These are phyloP conservation scores for Neria commutata DNA, from an alignment of 2,888 invertebrate species.

Conservation along the genomic window DNA sequence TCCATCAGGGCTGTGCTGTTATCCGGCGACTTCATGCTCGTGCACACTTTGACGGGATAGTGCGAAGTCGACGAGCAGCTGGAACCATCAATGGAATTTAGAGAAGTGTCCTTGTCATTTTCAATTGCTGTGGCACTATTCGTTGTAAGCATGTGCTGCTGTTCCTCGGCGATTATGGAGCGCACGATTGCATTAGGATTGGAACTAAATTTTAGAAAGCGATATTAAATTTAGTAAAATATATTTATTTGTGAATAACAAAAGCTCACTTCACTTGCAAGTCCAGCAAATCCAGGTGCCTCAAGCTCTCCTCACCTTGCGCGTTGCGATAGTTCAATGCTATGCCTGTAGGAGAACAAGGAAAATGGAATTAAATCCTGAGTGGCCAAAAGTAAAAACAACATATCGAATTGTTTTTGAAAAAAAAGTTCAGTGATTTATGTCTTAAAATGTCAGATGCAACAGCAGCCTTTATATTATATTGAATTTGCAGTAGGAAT, in stretches of 20 bases:
- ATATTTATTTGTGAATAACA: background rate
- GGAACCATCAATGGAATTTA: background rate
- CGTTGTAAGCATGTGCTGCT: slow-evolving; percentile 28
- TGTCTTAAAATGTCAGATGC: no score
- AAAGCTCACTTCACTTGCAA: slow-evolving; percentile 65
- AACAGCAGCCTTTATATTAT: no score
- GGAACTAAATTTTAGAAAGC: slow-evolving; percentile 19
- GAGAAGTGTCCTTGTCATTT: background rate
- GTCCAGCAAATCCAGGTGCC: slow-evolving; percentile 70
- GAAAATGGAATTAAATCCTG: no score
- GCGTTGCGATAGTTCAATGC: slow-evolving; percentile 69
- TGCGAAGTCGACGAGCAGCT: slow-evolving; percentile 8
- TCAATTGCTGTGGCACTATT: background rate
- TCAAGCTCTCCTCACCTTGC: slow-evolving; percentile 66
- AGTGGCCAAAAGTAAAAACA: no score
- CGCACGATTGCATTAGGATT: slow-evolving; percentile 41
- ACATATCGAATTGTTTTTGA: no score
- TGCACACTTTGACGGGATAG: background rate
- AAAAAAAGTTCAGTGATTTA: no score
- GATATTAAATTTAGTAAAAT: background rate
- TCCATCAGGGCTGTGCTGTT: slow-evolving; percentile 67
- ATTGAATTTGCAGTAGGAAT: no score
- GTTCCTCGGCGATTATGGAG: slow-evolving; percentile 27
- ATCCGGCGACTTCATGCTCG: slow-evolving; percentile 30
- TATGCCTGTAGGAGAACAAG: slow-evolving; percentile 61